phyloP scores from a whole-genome alignment of 2,888 invertebrate species.

The Tricholauxania praeusta region DNA sequence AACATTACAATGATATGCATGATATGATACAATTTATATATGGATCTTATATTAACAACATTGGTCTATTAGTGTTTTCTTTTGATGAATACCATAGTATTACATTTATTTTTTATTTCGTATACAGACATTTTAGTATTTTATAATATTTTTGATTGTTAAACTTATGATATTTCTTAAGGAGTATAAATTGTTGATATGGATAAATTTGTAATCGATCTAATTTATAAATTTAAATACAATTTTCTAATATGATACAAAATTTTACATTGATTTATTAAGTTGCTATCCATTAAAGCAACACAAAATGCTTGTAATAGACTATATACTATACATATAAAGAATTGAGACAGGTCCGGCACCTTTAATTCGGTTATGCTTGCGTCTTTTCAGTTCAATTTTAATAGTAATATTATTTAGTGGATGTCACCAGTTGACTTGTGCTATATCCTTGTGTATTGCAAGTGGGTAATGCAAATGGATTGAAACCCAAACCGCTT shows the following conservation, averaged over 20 bases:
- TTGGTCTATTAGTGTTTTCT: background rate
- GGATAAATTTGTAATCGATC: constrained; percentile 1
- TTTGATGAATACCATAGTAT: constrained; percentile 22
- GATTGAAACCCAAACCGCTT: constrained; percentile 92
- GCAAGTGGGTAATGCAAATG: constrained; percentile 91
- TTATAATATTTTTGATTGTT: background rate
- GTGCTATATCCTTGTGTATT: constrained; percentile 85
- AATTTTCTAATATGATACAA: too few relatives aligned
- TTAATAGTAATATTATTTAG: constrained; percentile 74
- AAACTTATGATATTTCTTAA: constrained; percentile 8
- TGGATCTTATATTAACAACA: too few relatives aligned
- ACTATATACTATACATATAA: too few relatives aligned
- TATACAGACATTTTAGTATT: constrained; percentile 59
- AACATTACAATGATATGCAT: constrained; percentile 8
- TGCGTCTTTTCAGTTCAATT: constrained; percentile 37
- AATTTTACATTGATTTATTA: too few relatives aligned
- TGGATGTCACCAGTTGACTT: constrained; percentile 81
- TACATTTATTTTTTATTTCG: constrained; percentile 51
- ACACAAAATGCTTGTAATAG: too few relatives aligned
- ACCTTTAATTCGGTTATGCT: constrained; percentile 17
- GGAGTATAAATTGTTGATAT: constrained; percentile 2
- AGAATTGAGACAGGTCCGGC: background rate
- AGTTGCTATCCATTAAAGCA: too few relatives aligned
- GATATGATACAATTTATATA: too few relatives aligned
- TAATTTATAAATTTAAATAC: background rate